A percentile compares a stretch with the other conserved stretches of the same genome.
phyloP scores from a whole-genome alignment of 2,888 invertebrate genomes.

The Euspilapteryx auroguttella region DNA sequence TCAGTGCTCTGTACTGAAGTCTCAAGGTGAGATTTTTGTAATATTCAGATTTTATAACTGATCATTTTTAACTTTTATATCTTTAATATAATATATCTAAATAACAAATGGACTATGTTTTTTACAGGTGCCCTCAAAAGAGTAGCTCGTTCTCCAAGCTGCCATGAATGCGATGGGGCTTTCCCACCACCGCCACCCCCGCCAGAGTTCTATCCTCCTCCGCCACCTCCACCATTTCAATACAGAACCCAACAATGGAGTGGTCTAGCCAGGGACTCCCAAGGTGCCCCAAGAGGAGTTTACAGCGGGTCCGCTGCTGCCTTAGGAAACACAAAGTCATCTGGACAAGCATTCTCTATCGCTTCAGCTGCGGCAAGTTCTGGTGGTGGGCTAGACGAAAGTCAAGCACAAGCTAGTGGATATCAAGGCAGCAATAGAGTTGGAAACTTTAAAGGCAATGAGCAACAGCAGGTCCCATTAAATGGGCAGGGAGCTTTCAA shows the following conservation, averaged over 20 bases:
- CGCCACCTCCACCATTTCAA: conserved; percentile 12
- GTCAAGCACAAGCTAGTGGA: conserved; percentile 1
- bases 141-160: conserved; percentile 15
- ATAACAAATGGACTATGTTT: conserved; percentile 6
- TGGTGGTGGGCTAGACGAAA: conserved; percentile 11
- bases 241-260: conserved; percentile 31
- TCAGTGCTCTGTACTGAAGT: no score
- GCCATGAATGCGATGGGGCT: conserved; percentile 9
- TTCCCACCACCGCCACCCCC: conserved; percentile 9
- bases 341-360: conserved; percentile 22
- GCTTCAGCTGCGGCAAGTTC: no score
- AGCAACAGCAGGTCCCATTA: neutral
- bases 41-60: no score
- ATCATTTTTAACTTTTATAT: no score
- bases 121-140: conserved; percentile 15
- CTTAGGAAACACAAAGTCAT: conserved; percentile 13
- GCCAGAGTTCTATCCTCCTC: conserved; percentile 6
- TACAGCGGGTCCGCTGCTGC: conserved; percentile 26
- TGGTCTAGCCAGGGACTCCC: conserved; percentile 17
- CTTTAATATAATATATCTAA: no score
- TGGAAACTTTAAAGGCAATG: neutral
- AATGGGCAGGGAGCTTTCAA: neutral
- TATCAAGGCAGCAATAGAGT: conserved; percentile 1
- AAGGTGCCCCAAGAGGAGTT: conserved; percentile 21
- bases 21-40: no score